A percentile compares a stretch with the other conserved stretches of the same genome.
Conservation (phyloP, 2,888 invertebrate species). For the Pediacus dermestoides region DNA sequence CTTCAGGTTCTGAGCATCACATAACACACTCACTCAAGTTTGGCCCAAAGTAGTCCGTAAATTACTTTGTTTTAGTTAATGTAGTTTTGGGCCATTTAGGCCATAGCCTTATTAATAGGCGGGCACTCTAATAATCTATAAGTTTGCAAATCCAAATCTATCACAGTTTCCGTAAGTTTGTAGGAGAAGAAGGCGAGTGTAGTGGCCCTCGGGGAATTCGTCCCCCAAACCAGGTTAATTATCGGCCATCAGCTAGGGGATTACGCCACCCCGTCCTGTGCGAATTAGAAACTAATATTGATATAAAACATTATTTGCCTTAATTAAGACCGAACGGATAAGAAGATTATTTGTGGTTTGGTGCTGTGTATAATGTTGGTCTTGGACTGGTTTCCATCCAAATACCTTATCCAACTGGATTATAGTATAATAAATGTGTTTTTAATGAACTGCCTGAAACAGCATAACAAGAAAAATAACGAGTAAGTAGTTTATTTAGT, state of each 20-base stretch:
- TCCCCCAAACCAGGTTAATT: conserved; percentile 26
- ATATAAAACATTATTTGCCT: conserved; percentile 20
- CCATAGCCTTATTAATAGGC: conserved; percentile 7
- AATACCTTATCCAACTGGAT: conserved; percentile 2
- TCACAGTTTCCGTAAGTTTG: conserved; percentile 22
- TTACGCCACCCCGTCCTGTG: conserved; percentile 14
- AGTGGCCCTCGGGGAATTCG: conserved; percentile 4
- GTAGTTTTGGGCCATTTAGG: conserved; percentile 5
- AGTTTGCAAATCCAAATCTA: conserved; percentile 29
- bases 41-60: no score
- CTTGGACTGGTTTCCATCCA: conserved; percentile 2
- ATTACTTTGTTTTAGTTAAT: conserved; percentile 4
- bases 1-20: no score
- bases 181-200: conserved; percentile 13
- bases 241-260: conserved; percentile 31
- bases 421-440: no score
- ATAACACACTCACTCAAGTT: no score
- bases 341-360: conserved; percentile 20
- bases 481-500: no score
- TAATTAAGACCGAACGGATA: conserved; percentile 17
- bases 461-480: no score
- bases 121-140: conserved; percentile 15
- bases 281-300: conserved; percentile 21
- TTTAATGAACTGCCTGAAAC: no score
- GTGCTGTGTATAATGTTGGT: no score